Evolutionary conservation across 92 coral and sea anemone genomes (phyloP), one percentile per base, ranked within the genome.

Genomic region (Desmophyllum pertusum): DNA sequence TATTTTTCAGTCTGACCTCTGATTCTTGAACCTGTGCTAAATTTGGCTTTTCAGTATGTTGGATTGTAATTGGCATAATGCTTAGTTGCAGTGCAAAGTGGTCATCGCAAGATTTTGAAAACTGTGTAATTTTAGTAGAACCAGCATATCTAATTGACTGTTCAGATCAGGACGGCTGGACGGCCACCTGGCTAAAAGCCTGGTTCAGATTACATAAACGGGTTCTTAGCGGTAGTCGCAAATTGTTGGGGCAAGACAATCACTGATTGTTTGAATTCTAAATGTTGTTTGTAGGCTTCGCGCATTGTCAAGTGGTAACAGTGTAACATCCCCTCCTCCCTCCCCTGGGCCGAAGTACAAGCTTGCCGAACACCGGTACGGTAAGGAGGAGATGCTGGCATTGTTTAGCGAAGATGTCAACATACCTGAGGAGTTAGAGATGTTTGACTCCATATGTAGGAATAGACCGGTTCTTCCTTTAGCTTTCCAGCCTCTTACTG

Each of bases 311-410:
- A 97, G 98, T 89, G 99, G 99, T 50, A 91, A 95, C 84, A 97
- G 95, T 80, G 95, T 97, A 21, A 89, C 96, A n/a, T 95, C 96
- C 25, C 99, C 99, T 66, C 99, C 99, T 6, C 97, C 98, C 18
- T 93, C 97, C 42, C 98, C 99, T 86, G 98, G 98, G 48, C 98
- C 98, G 3, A 92, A 90, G 79, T 97, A 88, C 90, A 97, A 97
- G 75, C 89, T 97, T 83, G 99, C 99, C 10, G 97, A 97, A 71
- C 92, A 84, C 82, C 90, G 99, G 29, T 97, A 97, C 52, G 99
- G 99, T 27, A 97, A 97, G 79, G 99, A 97, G 82, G 99, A 97
- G 87, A 97, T 97, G 99, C 78, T 97, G 38, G 99, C 99, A 65
- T 76, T 97, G 89, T 97, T 94, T 80, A 61, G 90, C 69, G 94